These are phyloP conservation scores for Mus pahari DNA, from an alignment of 2,113 vertebrate species.

Conservation along the genomic window DNA sequence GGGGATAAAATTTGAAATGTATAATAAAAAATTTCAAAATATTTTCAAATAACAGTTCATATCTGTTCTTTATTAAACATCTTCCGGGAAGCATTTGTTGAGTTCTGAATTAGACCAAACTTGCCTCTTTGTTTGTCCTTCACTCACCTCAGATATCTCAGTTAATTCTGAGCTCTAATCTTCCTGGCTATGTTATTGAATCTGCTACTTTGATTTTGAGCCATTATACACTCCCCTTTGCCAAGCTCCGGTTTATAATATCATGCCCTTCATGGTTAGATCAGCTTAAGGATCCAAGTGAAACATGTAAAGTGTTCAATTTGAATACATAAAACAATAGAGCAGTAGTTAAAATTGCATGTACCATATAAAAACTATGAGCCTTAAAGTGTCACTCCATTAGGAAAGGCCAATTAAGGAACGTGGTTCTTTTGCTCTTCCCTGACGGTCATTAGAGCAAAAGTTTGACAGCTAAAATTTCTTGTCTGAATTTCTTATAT, in stretches of 20 bases:
- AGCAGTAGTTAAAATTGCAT: slow-evolving; percentile 76
- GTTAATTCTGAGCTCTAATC: slow-evolving; percentile 15
- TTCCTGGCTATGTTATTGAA: background rate
- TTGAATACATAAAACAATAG: slow-evolving; percentile 81
- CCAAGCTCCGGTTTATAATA: slow-evolving; percentile 58
- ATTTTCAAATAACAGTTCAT: background rate
- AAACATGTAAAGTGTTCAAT: slow-evolving; percentile 75
- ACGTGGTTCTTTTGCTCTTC: slow-evolving; percentile 27
- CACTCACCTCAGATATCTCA: background rate
- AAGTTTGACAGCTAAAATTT: slow-evolving; percentile 21
- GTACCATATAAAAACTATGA: slow-evolving; percentile 79
- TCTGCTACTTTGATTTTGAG: slow-evolving; percentile 29
- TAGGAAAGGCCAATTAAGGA: slow-evolving; percentile 75
- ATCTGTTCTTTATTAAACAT: background rate
- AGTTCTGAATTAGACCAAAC: background rate
- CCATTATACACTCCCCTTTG: slow-evolving; percentile 26
- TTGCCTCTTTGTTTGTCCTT: slow-evolving; percentile 11
- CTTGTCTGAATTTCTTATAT: background rate
- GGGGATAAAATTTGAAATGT: too few relatives aligned
- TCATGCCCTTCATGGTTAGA: slow-evolving; percentile 76
- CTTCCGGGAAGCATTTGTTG: rapidly evolving
- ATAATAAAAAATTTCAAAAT: too few relatives aligned
- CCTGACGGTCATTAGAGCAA: slow-evolving; percentile 67
- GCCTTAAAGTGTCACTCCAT: slow-evolving; percentile 75
- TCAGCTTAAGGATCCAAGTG: slow-evolving; percentile 65